Evolutionary conservation across 2,113 vertebrate genomes (phyloP), one percentile per base, ranked within the genome.

Genomic region (Poeciliopsis turrubarensis): DNA sequence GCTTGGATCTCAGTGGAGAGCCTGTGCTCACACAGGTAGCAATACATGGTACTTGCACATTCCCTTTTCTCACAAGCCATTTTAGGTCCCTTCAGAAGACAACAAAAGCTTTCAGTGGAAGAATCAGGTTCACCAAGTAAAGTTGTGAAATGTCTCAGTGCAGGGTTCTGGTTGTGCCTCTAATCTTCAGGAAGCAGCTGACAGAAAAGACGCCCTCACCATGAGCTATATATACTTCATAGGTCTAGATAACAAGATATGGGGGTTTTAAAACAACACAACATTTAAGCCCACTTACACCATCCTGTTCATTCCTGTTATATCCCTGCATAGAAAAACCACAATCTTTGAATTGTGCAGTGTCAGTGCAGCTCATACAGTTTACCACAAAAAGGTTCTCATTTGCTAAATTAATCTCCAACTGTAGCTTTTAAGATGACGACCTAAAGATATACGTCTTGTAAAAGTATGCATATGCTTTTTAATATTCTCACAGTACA

Each of bases 131-230:
- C 71, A 60, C 82, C 81, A 39, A 41, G 70, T 78, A 47, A 86
- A 90, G 86, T 82, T 86, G 83, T 77, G 34, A 65, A 39, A 64
- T 60, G 74, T 89, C 85, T 81, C 68, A 44, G 70, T 64, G 47
- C 34, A 61, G 74, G 83, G 74, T 51, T 64, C 72, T 82, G 77
- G 80, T 88, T 83, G 77, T 27, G 39, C 74, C 61, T 81, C 84
- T 88, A 87, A 92, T 92, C 86, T 88, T 73, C 73, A 81, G 86
- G 82, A 87, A 89, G 72, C 80, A 75, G 85, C 77, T 80, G 86
- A 86, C 77, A 68, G 76, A 78, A 74, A 82, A 82, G 88, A 74
- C 60, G 79, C 75, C 83, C 84, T 70, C 7, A n/a, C 27, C 1
- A 5, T 13, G 4, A 71, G 68, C 73, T 84, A 87, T 66, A 72